Evolutionary conservation across 2,797 vertebrate genomes (phyloP).

Genomic region (Sandelia bainsii): DNA sequence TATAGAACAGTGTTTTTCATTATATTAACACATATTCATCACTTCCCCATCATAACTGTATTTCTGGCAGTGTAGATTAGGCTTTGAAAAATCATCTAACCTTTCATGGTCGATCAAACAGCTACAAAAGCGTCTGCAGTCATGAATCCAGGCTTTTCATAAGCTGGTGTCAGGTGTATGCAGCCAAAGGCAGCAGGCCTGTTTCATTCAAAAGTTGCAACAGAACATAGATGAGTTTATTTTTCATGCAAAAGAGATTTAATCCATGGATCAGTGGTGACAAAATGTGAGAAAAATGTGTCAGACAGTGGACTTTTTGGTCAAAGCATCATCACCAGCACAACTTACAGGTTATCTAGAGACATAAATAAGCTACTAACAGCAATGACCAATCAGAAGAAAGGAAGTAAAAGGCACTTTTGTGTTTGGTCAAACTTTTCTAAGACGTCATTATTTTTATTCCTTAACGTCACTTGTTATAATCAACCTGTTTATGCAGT

Average conservation of each 20-base stretch:
- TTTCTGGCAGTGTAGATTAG: too few species aligned
- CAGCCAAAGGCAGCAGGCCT: neutral
- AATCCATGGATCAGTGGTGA: neutral
- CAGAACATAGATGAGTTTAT: neutral
- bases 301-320: neutral
- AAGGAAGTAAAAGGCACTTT: too few species aligned
- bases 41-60: too few species aligned
- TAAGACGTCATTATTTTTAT: too few species aligned
- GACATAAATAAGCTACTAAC: too few species aligned
- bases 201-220: neutral
- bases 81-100: too few species aligned
- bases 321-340: neutral
- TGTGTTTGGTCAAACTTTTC: too few species aligned
- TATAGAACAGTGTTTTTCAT: too few species aligned
- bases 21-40: too few species aligned
- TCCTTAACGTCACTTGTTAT: neutral
- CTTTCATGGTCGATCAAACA: too few species aligned
- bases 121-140: neutral
- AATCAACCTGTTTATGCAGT: neutral
- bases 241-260: neutral
- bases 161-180: neutral
- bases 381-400: too few species aligned
- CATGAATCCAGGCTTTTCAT: neutral
- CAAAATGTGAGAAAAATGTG: neutral
- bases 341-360: neutral